Base-by-base conservation (phyloP, 2,797 vertebrate genomes). In the Siniperca undulata region DNA sequence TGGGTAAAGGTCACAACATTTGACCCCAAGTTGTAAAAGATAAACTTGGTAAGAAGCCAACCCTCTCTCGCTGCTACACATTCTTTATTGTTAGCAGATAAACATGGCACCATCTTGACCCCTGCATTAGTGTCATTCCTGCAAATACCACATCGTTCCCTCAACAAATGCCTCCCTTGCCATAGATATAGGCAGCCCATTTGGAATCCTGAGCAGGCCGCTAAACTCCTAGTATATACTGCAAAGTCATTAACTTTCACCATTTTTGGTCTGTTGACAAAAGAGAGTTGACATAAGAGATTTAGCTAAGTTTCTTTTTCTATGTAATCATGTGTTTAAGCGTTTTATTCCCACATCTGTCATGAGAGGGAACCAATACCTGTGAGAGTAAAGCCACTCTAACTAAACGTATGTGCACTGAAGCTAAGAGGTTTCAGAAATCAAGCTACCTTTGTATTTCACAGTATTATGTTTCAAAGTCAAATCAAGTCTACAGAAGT, bases 71-170 rank as follows among this genome's bases (percentile, higher is more conserved):
- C 36, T 72, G 80, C 67, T 52, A 36, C 48, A 76, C 77, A 88
- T 85, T 89, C 80, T 83, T 77, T 50, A 83, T 74, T 14, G 50
- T 77, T 48, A 62, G 61, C 56, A 86, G 82, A 91, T 85, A 90
- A 88, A 89, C 80, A 77, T 24, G 62, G 82, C 78, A 65, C 62
- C 61, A n/a, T 53, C 59, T 42, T 79, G 81, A 89, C 83, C 73
- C 59, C 64, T 70, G 73, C 89, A 81, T 88, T 82, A 42, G 72
- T 82, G 82, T 80, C 73, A 89, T 83, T 85, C 77, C 82, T 83
- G 64, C 83, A 89, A 86, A 89, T 82, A 79, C 80, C 75, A 83
- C 83, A 86, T 72, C 7, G 9, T 53, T 87, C 72, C 65, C 70
- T 83, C 60, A 82, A 81, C 81, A 80, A 78, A 89, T 70, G 80